Base-by-base conservation (phyloP, 2,113 vertebrate species). In the Myodes glareolus region DNA sequence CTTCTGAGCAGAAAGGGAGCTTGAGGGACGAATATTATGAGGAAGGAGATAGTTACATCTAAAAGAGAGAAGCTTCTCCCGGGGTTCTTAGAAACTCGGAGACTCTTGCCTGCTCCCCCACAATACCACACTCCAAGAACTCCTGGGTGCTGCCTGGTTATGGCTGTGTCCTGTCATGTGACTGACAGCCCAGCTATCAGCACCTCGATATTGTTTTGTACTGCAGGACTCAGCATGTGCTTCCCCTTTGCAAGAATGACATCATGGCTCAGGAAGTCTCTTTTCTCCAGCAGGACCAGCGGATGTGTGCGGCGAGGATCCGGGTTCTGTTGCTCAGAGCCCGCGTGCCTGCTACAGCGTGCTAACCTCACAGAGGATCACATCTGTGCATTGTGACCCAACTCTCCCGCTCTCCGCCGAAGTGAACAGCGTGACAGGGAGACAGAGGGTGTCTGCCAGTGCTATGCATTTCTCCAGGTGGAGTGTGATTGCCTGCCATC, bases 201-300 rank as follows among this genome's bases (percentile, higher is more conserved):
- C 98, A 98, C 98, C 98, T 98, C 92, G 27, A 97, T 91, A 97
- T 98, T 97, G 97, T 98, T 98, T 96, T 98, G 97, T 96, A 97
- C 47, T 95, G 52, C 96, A 91, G 91, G 90, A 42, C 95, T 96
- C 92, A 93, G 98, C 98, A 98, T 98, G 96, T 98, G 98, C 98
- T 99, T 98, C 98, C 98, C 97, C 98, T 98, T 98, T 95, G 80
- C 92, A 27, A 98, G 98, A 98, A 98, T 98, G 82, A 97, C 98
- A 97, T 98, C 98, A 97, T 96, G 98, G 98, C 98, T 92, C 98
- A 98, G 98, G 98, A 99, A 98, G 98, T 96, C 97, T 97, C 97
- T 98, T 98, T 95, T 87, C 94, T 92, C 96, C 55, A 93, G 87
- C 97, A 97, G 96, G 97, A 98, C 98, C 94, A 97, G 97, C 3